A percentile compares a stretch with the other conserved stretches of the same genome.
Evolutionary conservation across 30 jellyfish, hydroid and myxozoan genomes (phyloP).

Genomic region (Pelagia noctiluca): DNA sequence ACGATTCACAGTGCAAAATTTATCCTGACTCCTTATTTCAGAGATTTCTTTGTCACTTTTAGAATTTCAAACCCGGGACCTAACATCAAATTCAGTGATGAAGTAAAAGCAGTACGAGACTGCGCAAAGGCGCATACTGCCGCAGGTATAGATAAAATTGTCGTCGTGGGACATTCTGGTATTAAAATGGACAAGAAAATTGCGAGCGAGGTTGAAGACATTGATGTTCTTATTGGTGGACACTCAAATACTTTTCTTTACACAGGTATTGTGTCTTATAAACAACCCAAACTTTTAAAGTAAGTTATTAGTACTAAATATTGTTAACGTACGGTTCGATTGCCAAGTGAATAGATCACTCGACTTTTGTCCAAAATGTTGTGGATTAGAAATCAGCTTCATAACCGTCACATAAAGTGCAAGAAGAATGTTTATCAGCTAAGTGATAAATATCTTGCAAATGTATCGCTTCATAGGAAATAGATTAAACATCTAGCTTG

Average conservation of each 20-base stretch:
- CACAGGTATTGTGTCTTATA: slow-evolving; percentile 60
- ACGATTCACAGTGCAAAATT: background rate
- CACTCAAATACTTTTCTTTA: slow-evolving; percentile 94
- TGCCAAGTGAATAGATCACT: too few relatives aligned
- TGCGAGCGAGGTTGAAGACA: slow-evolving; percentile 85
- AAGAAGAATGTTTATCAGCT: too few relatives aligned
- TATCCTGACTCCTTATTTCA: background rate
- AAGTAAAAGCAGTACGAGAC: slow-evolving; percentile 70
- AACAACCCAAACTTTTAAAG: background rate
- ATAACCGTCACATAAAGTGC: background rate
- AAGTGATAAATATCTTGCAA: too few relatives aligned
- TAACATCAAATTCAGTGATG: slow-evolving; percentile 74
- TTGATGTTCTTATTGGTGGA: slow-evolving; percentile 97
- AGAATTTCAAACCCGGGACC: slow-evolving; percentile 94
- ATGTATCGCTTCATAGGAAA: too few relatives aligned
- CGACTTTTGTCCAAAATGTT: too few relatives aligned
- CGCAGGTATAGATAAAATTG: slow-evolving; percentile 72
- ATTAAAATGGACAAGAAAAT: slow-evolving; percentile 74
- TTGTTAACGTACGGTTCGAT: background rate
- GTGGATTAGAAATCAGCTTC: background rate
- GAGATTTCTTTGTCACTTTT: background rate
- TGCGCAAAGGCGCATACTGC: slow-evolving; percentile 76
- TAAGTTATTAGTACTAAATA: background rate
- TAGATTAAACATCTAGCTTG: too few relatives aligned
- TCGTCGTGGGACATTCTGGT: slow-evolving; percentile 99